phyloP scores from a whole-genome alignment of 1,140 invertebrate species.

The Daktulosphaira vitifoliae region DNA sequence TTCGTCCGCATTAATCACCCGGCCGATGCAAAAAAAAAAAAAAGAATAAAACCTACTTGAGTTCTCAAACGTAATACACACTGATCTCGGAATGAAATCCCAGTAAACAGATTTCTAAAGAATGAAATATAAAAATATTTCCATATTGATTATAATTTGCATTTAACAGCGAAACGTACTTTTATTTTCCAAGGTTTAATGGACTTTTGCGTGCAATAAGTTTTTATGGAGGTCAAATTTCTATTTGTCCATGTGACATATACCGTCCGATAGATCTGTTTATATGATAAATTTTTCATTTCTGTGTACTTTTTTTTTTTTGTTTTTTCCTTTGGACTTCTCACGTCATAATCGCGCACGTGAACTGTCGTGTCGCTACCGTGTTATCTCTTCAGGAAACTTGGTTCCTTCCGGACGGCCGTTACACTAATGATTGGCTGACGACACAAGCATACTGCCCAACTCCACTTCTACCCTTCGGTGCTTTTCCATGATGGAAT shows the following conservation, averaged over 20 bases:
- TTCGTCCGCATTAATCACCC: slow-evolving; percentile 13
- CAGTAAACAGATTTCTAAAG: too few species aligned
- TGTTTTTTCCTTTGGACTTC: neutral
- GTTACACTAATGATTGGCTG: slow-evolving; percentile 26
- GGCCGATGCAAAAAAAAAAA: neutral
- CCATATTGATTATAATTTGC: too few species aligned
- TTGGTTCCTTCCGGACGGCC: slow-evolving; percentile 26
- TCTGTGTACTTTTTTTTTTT: too few species aligned
- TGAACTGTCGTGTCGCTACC: slow-evolving; percentile 23
- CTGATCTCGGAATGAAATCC: too few species aligned
- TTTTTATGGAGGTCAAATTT: neutral
- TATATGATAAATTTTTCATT: slow-evolving; percentile 26
- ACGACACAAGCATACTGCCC: slow-evolving; percentile 8
- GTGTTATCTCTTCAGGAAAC: slow-evolving; percentile 31
- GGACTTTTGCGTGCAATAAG: too few species aligned
- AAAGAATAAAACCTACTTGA: too few species aligned
- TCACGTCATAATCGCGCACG: slow-evolving; percentile 30
- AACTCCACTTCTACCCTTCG: neutral
- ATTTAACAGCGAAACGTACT: too few species aligned
- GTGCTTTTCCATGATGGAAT: neutral
- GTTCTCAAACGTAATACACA: too few species aligned
- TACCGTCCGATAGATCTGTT: neutral
- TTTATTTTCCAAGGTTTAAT: too few species aligned
- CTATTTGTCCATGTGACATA: slow-evolving; percentile 2
- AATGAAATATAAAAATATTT: too few species aligned